A percentile compares a stretch with the other conserved stretches of the same genome.
These are phyloP conservation scores for Tetramorium alpestre DNA, from an alignment of 1,140 invertebrate genomes.

Conservation along the genomic window DNA sequence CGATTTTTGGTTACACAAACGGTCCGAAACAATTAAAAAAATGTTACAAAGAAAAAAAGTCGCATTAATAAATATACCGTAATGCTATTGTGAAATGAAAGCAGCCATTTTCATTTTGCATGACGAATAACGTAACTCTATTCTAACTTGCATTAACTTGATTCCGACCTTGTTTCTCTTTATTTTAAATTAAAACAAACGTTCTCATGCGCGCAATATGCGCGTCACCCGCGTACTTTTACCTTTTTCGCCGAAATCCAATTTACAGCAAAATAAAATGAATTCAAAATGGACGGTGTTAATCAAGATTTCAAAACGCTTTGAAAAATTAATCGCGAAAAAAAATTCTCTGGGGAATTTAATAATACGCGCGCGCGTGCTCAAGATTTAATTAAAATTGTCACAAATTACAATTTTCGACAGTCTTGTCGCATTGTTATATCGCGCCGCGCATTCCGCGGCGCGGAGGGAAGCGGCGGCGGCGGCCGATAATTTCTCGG, in stretches of 20 bases:
- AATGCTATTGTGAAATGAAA: not conserved
- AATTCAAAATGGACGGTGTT: conserved; percentile 18
- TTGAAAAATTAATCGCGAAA: conserved; percentile 29
- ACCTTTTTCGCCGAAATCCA: conserved; percentile 5
- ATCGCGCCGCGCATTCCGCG: not conserved
- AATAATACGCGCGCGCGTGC: not conserved
- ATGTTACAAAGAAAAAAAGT: not conserved
- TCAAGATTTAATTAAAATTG: conserved; percentile 33
- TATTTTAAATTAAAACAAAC: conserved; percentile 16
- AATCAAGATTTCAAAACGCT: conserved; percentile 33
- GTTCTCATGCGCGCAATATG: not conserved
- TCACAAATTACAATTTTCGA: not conserved
- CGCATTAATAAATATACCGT: not conserved
- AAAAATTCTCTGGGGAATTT: not conserved
- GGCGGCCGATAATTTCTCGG: conserved; percentile 16
- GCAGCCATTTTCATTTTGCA: not conserved
- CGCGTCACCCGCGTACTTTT: not conserved
- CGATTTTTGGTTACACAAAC: conserved; percentile 3
- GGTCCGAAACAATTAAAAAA: not conserved
- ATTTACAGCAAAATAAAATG: conserved; percentile 31
- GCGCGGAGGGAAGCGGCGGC: not conserved
- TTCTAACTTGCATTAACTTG: conserved; percentile 23
- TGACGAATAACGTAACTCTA: not conserved
- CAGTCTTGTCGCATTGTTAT: not conserved
- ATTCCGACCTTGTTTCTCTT: not conserved